phyloP scores from a whole-genome alignment of 2,113 vertebrate species.

The Herpailurus yagouaroundi region DNA sequence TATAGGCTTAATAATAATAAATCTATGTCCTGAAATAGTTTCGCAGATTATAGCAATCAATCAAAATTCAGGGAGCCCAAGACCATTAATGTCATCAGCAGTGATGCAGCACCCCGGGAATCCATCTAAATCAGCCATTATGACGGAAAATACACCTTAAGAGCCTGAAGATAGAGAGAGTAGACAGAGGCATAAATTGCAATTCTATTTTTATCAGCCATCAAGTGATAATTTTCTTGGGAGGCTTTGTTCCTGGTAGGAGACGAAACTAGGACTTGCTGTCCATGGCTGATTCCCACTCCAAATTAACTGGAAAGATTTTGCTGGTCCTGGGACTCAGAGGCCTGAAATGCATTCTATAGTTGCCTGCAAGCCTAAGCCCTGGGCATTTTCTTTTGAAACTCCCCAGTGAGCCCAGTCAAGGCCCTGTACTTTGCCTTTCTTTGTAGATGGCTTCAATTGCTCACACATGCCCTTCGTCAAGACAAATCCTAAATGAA shows the following conservation, averaged over 20 bases:
- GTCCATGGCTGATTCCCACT: conserved; percentile 64
- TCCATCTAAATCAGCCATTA: conserved; percentile 88
- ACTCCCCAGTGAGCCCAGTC: background rate
- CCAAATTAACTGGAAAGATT: background rate
- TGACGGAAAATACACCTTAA: conserved; percentile 82
- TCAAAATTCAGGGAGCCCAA: conserved; percentile 88
- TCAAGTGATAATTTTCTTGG: conserved; percentile 76
- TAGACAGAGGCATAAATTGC: conserved; percentile 79
- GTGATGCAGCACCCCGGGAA: conserved; percentile 84
- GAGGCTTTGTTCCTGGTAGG: conserved; percentile 70
- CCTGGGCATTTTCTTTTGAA: background rate
- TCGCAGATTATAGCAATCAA: conserved; percentile 90
- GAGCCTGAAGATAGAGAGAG: conserved; percentile 81
- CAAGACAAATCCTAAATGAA: background rate
- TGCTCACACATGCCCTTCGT: background rate
- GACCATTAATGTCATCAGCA: conserved; percentile 88
- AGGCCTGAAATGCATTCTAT: background rate
- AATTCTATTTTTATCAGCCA: conserved; percentile 81
- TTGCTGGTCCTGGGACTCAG: background rate
- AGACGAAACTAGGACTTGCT: conserved; percentile 66
- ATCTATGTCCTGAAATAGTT: conserved; percentile 90
- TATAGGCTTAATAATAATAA: conserved; percentile 88
- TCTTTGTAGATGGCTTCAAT: background rate
- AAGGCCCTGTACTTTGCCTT: background rate
- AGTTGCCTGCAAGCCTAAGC: background rate